phyloP scores from a whole-genome alignment of 2,797 vertebrate species.

The Danio albolineatus region DNA sequence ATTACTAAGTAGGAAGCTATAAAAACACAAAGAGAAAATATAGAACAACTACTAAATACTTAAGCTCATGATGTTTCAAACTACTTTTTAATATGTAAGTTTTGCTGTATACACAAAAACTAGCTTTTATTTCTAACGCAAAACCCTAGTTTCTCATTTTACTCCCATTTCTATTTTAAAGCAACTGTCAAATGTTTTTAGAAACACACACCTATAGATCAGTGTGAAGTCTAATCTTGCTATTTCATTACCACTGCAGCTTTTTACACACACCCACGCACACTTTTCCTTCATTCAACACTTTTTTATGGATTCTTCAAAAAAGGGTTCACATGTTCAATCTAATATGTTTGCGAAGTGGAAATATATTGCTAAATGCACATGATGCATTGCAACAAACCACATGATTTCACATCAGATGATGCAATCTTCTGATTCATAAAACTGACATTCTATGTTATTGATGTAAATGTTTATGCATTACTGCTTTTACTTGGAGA shows the following conservation, averaged over 20 bases:
- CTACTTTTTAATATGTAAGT: not conserved
- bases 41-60: not conserved
- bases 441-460: not conserved
- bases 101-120: not conserved
- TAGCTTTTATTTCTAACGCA: not conserved
- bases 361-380: not conserved
- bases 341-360: not conserved
- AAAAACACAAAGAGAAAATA: not conserved
- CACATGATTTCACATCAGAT: not conserved
- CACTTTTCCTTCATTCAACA: not conserved
- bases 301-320: not conserved
- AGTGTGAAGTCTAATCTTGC: conserved; percentile 3
- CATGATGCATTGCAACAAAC: not conserved
- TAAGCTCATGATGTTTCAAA: not conserved
- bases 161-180: conserved; percentile 9
- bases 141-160: not conserved
- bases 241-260: not conserved
- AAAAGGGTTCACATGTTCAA: not conserved
- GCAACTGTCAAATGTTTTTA: not conserved
- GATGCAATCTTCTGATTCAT: not conserved
- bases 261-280: not conserved
- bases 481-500: no score
- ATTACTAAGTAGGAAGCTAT: not conserved
- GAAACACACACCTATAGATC: not conserved
- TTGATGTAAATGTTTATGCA: not conserved